Base-by-base conservation (phyloP, 2,113 vertebrate species). In the Ochotona curzoniae region DNA sequence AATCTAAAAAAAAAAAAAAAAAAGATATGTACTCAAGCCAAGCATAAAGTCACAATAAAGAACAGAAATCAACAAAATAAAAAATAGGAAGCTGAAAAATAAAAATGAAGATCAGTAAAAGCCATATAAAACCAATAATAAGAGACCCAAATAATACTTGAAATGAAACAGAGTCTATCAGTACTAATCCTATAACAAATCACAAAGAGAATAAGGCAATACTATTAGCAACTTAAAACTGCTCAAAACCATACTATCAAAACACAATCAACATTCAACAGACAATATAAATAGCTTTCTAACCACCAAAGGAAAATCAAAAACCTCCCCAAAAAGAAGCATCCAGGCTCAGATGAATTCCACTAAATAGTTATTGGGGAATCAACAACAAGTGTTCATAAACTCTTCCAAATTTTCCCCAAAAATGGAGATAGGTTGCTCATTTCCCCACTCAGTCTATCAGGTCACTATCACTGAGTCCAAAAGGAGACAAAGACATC, bases 241-340 rank as follows among this genome's bases (percentile, higher is more conserved):
- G 87, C 64, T 90, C 30, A 93, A 69, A 90, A 80, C 32, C 54
- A 76, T 14, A 81, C 61, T 76, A 84, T 49, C 67, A 21, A 88
- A 91, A 73, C 25, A 57, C 35, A 85, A 81, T 8, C 12, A 57
- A 94, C 57, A 91, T 63, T 25, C 93, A 88, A 80, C 9, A 51
- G 35, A 64, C 49, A 93, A 61, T 75, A 66, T 35, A 89, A 83
- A 83, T 3, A 94, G 20, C 66, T 80, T n/a, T 54, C 38, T 47
- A 88, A 49, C 20, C 38, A 64, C 14, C 71, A 78, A 82, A 71
- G 49, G 83, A 87, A 75, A 91, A 83, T 73, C 71, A 73, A 73
- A 76, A 71, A 63, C 18, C 30, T n/a, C 38, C 14, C 38, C 14
- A 79, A 61, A 87, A 54, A 74, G 60, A 30, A 84, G 28, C 3